These are phyloP conservation scores for Pseudomyrmex gracilis DNA, from an alignment of 1,140 invertebrate species.

Conservation along the genomic window DNA sequence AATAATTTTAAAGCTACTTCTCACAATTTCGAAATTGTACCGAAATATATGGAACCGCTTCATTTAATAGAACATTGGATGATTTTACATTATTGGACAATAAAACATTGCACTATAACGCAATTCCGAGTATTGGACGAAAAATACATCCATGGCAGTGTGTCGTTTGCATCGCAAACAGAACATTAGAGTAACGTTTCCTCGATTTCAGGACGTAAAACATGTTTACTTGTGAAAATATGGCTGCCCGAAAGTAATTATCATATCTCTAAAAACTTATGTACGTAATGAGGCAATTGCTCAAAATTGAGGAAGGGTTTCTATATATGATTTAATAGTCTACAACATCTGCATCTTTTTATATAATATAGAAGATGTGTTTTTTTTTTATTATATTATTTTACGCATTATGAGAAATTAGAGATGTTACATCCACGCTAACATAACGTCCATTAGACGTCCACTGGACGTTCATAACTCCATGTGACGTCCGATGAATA, in stretches of 20 bases:
- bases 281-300: slow-evolving; percentile 5
- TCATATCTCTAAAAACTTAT: not conserved
- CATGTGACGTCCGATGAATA: too few relatives aligned
- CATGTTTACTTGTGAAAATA: not conserved
- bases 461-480: too few relatives aligned
- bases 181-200: slow-evolving; percentile 19
- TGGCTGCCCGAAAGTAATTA: slow-evolving; percentile 32
- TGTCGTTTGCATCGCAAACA: too few relatives aligned
- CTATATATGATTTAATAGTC: slow-evolving; percentile 11
- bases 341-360: too few relatives aligned
- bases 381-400: not conserved
- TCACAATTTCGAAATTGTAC: slow-evolving; percentile 22
- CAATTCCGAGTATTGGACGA: not conserved
- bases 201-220: slow-evolving; percentile 23
- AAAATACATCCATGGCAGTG: too few relatives aligned
- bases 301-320: slow-evolving; percentile 11
- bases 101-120: slow-evolving; percentile 39
- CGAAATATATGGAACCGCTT: slow-evolving; percentile 17
- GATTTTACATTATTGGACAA: slow-evolving; percentile 46
- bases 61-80: slow-evolving; percentile 4
- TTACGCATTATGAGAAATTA: not conserved
- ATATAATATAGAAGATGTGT: not conserved
- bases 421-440: too few relatives aligned
- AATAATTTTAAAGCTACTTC: not conserved
- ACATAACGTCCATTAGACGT: too few relatives aligned